Evolutionary conservation across 2,888 invertebrate genomes (phyloP).

Genomic region (Chironomus tentans): DNA sequence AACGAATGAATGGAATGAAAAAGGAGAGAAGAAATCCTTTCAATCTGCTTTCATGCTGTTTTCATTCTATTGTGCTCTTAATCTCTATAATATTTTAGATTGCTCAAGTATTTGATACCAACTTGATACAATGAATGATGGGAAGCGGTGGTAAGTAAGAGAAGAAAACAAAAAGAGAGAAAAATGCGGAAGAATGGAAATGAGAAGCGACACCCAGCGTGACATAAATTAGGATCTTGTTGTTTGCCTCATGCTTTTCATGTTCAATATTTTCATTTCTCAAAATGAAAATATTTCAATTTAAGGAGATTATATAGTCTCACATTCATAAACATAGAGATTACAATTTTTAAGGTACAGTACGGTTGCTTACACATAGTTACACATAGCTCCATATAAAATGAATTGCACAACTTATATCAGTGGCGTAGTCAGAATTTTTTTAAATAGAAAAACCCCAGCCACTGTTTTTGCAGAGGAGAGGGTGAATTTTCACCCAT

Average conservation of each 20-base stretch:
- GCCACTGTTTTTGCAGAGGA: no score
- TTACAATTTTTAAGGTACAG: no score
- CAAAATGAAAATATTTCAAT: background rate
- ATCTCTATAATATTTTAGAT: background rate
- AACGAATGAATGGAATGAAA: background rate
- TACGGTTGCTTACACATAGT: no score
- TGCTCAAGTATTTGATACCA: background rate
- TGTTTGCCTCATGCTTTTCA: background rate
- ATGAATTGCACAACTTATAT: no score
- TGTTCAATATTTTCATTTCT: background rate
- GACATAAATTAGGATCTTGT: background rate
- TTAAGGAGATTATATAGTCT: no score
- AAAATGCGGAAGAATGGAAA: no score
- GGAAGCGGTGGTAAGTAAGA: background rate
- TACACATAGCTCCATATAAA: no score
- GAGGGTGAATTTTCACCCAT: no score
- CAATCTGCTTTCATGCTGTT: background rate
- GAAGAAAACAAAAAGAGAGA: no score
- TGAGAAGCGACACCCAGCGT: background rate
- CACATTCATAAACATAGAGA: no score
- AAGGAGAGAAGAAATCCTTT: background rate
- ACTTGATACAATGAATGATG: background rate
- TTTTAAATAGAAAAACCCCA: no score
- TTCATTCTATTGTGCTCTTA: background rate
- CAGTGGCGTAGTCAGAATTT: no score